Evolutionary conservation across 2,113 vertebrate species (phyloP), one percentile per base, ranked within the genome.

Genomic region (cattle (Bos taurus)): DNA sequence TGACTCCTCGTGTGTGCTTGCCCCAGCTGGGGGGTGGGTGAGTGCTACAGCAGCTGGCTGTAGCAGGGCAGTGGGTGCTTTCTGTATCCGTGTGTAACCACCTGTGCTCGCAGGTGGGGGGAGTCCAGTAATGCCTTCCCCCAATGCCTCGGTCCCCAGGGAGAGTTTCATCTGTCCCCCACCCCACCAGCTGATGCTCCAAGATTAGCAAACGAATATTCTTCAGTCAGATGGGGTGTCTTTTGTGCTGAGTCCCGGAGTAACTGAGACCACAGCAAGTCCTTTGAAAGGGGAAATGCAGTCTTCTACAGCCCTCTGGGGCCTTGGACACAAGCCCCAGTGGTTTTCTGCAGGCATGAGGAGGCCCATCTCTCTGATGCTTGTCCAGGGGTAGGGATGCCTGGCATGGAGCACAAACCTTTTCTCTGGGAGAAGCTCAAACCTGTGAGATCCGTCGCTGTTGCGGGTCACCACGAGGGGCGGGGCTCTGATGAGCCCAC

Each of bases 11-110:
- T 25, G 50, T 23, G 52, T 83, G 52, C 33, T 6, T 21, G 33
- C 12, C 33, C 52, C 21, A 3, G 33, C 33, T 23, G 14, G 1
- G 4, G 21, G 3, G 19, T 13, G 19, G 17, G 12, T 2, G 50
- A n/a, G 50, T 4, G 30, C 12, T 7, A 1, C 19, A 23, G 12
- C 52, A 15, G 81, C 52, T 40, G 81, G 52, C 50, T 2, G 14
- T 9, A 8, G 33, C 81, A 26, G 13, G 81, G 21, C 33, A 83
- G 52, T 2, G n/a, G 33, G 52, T 4, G 12, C 30, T 14, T 9
- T 4, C 21, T 36, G 33, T 7, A 9, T 56, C 48, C 3, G 1
- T 5, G 77, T 8, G 4, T 56, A 26, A 23, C 52, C 30, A 5
- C 3, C 52, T 56, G 13, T 36, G 81, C 52, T 56, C 1, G 7